Base-by-base conservation (phyloP, 1,140 invertebrate species). In the Hydropsyche tenuis region DNA sequence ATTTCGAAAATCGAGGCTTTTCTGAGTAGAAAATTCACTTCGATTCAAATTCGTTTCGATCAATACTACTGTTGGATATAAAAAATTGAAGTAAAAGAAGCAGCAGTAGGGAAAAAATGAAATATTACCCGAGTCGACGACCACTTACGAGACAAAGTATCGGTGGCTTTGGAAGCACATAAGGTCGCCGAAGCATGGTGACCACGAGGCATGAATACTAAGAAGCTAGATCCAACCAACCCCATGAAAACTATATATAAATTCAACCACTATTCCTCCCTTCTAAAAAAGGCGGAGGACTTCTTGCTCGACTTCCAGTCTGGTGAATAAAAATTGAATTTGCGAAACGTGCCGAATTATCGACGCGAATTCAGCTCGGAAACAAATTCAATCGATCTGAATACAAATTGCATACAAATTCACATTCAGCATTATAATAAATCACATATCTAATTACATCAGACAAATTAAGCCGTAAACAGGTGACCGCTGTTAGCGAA, bases 201-300 rank as follows among this genome's bases (percentile, higher is more conserved):
- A 66, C 46, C 63, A 75, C 71, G 69, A 68, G 65, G 48, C 70
- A 75, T 75, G 74, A 75, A 75, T 75, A 73, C 74, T 65, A 73
- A 75, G n/a, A n/a, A n/a, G n/a, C n/a, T n/a, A n/a, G n/a, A n/a
- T n/a, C n/a, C n/a, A n/a, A n/a, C 30, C 63, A 53, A 18, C 48
- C 5, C 48, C 48, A 46, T 46, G 45, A 12, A 46, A 68, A 62
- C 22, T 37, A 9, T 37, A 30, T 42, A 64, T 62, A 63, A 72
- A 75, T 64, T 72, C 70, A 56, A 16, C 51, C 16, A n/a, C 51
- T 11, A 11, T 53, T 18, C 16, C 20, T 1, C 48, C 9, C 48
- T 18, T n/a, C 16, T 4, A 20, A 18, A 20, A 53, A 53, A 53
- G 12, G 12, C 45, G 2, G 45, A 53, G 6, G 16, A 18, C 16